A percentile compares a stretch with the other conserved stretches of the same genome.
Conservation (phyloP, 37 sponge, comb jelly and placozoan species). For the Chondrilla cf. caribensis region DNA sequence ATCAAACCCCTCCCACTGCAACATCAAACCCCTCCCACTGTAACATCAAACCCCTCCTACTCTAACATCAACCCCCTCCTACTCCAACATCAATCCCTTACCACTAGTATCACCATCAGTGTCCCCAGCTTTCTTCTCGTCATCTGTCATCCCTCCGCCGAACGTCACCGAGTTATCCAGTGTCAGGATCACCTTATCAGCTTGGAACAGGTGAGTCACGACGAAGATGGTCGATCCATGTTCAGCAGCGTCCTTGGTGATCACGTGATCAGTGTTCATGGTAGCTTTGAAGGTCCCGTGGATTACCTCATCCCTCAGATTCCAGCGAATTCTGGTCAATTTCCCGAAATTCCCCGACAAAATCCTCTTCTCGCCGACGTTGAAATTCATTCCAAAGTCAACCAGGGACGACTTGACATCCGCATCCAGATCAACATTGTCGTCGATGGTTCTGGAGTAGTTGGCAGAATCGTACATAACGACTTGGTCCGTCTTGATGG, state of each 20-base stretch:
- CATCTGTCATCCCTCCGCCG: background rate
- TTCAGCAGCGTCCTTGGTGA: conserved; percentile 45
- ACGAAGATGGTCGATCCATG: conserved; percentile 50
- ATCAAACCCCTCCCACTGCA: too few relatives aligned
- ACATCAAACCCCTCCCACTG: too few relatives aligned
- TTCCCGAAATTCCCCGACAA: conserved; percentile 49
- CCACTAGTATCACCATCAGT: background rate
- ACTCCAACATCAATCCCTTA: too few relatives aligned
- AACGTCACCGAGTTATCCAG: background rate
- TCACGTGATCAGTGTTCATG: conserved; percentile 43
- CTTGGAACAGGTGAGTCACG: conserved; percentile 40
- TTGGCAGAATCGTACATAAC: conserved; percentile 5
- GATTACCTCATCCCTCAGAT: conserved; percentile 27
- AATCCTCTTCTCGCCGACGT: conserved; percentile 33
- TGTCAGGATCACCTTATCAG: conserved; percentile 16
- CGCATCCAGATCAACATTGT: conserved; percentile 41
- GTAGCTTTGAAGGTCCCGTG: background rate
- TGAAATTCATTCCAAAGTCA: conserved; percentile 14
- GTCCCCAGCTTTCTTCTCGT: background rate
- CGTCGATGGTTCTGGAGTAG: background rate
- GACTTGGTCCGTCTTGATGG: background rate
- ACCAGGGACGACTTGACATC: conserved; percentile 26
- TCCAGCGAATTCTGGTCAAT: conserved; percentile 28
- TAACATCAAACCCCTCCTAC: too few relatives aligned
- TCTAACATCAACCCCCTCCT: too few relatives aligned